These are phyloP conservation scores for Mohoua ochrocephala DNA, from an alignment of 2,113 vertebrate genomes.

Conservation along the genomic window DNA sequence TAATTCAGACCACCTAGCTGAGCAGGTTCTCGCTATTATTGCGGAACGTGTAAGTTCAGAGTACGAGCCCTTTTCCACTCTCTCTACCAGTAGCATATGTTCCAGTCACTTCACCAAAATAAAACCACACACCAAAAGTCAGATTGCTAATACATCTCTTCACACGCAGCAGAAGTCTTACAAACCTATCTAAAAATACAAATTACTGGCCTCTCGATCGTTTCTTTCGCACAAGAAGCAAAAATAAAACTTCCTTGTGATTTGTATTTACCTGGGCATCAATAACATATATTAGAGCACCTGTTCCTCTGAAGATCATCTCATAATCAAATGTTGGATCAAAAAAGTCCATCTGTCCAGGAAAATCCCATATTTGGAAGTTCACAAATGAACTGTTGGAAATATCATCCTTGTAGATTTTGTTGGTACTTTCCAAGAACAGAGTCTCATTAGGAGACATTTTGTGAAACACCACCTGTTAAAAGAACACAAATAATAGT, in stretches of 20 bases:
- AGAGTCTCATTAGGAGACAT: slow-evolving; percentile 98
- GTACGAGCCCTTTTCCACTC: background rate
- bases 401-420: slow-evolving; percentile 99
- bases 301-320: slow-evolving; percentile 99
- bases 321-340: slow-evolving; percentile 98
- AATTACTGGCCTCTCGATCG: background rate
- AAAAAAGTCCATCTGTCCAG: slow-evolving; percentile 98
- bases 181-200: background rate
- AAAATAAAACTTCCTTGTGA: background rate
- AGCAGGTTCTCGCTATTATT: background rate
- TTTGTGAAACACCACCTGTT: slow-evolving; percentile 97
- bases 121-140: background rate
- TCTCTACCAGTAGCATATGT: background rate
- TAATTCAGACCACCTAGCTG: background rate
- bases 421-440: slow-evolving; percentile 98
- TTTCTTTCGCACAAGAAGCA: background rate
- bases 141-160: background rate
- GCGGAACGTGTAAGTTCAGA: background rate
- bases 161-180: background rate
- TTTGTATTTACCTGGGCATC: slow-evolving; percentile 89
- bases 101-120: background rate
- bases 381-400: slow-evolving; percentile 99
- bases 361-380: slow-evolving; percentile 99
- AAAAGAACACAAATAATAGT: slow-evolving; percentile 2
- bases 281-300: slow-evolving; percentile 97